Base-by-base conservation (phyloP, 2,888 invertebrate species). In the Eurytoma adleriae region DNA sequence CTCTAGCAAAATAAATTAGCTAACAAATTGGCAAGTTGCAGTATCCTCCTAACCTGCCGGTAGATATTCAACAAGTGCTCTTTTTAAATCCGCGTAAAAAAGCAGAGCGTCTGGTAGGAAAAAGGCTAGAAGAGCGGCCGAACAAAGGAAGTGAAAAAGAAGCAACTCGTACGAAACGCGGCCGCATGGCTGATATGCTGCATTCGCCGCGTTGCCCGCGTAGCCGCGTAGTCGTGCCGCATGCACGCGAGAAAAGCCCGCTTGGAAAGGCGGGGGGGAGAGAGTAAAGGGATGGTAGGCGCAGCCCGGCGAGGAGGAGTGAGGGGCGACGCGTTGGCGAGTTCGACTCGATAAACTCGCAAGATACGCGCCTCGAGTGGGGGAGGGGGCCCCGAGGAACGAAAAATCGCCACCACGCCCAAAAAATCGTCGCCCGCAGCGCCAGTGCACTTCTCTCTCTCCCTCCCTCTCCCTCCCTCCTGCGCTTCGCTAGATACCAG, bases 381-480 rank as follows among this genome's bases (percentile, higher is more conserved):
- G 13, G 62, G 62, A 50, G 50, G 24, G 50, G 24, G 18, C 14
- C 56, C 24, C n/a, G n/a, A 56, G 80, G 67, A 72, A 75, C 50
- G 81, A 78, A 83, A 79, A 83, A 84, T 84, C 83, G 82, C 80
- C 67, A 82, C 75, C 70, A 75, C 81, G 61, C 78, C 81, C 72
- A 72, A 59, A 72, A 75, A 54, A 57, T 54, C 66, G 69, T 64
- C 40, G 54, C 16, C 30, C 3, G 52, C 52, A 4, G 14, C 20
- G 40, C 59, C n/a, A 54, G 5, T n/a, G 54, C n/a, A 14, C n/a
- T 54, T 14, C 54, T 54, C 7, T 13, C 7, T 4, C 54, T n/a
- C 40, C 7, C 7, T 40, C 40, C 7, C 40, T 7, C 40, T 40
- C 40, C 10, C 40, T 40, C 40, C 10, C 40, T 40, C 30, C 50